phyloP scores from a whole-genome alignment of 2,888 invertebrate species.

The Drosophila emarginata region DNA sequence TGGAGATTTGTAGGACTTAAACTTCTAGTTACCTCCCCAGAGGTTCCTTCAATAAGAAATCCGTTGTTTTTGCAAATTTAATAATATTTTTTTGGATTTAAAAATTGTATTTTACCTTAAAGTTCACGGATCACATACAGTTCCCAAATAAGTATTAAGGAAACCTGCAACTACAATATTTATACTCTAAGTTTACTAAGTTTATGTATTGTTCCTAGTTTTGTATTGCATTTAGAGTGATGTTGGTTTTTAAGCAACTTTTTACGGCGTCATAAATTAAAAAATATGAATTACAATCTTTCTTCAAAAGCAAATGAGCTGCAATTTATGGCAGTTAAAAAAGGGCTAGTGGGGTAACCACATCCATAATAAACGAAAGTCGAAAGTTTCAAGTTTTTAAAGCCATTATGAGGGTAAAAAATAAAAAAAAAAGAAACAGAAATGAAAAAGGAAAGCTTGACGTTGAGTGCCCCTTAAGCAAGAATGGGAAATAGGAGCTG shows the following conservation, averaged over 20 bases:
- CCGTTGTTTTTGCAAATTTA: too few relatives aligned
- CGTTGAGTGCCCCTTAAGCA: background rate
- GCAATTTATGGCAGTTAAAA: conserved; percentile 55
- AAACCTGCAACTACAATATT: too few relatives aligned
- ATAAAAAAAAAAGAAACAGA: background rate
- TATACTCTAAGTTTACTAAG: too few relatives aligned
- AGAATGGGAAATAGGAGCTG: background rate
- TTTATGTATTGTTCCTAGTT: background rate
- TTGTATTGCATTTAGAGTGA: background rate
- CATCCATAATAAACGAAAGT: conserved; percentile 21
- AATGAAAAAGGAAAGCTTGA: background rate
- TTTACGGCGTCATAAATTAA: conserved; percentile 45
- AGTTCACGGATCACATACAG: too few relatives aligned
- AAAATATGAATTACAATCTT: conserved; percentile 35
- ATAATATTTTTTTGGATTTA: too few relatives aligned
- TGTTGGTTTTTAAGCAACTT: conserved; percentile 7
- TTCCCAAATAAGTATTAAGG: too few relatives aligned
- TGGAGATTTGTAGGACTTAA: too few relatives aligned
- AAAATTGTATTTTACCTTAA: too few relatives aligned
- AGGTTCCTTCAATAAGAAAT: too few relatives aligned
- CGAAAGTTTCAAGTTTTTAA: conserved; percentile 34
- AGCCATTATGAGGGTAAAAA: conserved; percentile 33
- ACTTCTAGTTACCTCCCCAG: too few relatives aligned
- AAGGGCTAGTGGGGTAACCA: conserved; percentile 18
- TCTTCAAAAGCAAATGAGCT: conserved; percentile 29